Evolutionary conservation across 2,113 vertebrate species (phyloP).

Genomic region (Hemichromis elongatus): DNA sequence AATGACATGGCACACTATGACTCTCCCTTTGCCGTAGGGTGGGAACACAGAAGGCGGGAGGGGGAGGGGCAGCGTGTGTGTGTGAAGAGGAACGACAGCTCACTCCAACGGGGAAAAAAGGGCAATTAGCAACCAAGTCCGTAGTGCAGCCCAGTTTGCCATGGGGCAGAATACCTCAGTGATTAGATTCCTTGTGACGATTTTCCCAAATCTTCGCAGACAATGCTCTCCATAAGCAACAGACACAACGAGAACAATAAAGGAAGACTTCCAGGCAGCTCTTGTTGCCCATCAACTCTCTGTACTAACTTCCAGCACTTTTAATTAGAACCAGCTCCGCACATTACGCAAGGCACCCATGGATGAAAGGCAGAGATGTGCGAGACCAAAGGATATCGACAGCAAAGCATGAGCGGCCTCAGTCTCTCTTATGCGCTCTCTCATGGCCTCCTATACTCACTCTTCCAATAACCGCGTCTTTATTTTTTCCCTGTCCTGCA

Average conservation of each 20-base stretch:
- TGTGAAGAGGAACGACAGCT: constrained; percentile 49
- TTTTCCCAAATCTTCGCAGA: constrained; percentile 44
- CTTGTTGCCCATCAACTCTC: constrained; percentile 6
- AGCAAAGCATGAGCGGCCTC: neutral
- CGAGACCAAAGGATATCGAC: neutral
- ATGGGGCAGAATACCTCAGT: constrained; percentile 43
- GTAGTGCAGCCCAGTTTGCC: constrained; percentile 58
- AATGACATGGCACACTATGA: constrained; percentile 69
- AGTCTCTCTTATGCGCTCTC: neutral
- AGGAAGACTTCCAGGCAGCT: constrained; percentile 6
- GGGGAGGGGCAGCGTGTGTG: neutral
- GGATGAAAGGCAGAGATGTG: neutral
- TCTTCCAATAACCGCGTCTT: neutral
- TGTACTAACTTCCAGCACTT: constrained; percentile 23
- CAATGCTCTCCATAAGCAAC: constrained; percentile 21
- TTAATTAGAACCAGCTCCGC: constrained; percentile 29
- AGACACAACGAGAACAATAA: constrained; percentile 22
- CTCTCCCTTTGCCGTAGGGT: constrained; percentile 53
- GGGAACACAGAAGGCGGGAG: constrained; percentile 42
- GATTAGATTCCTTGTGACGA: constrained; percentile 63
- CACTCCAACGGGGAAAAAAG: constrained; percentile 46
- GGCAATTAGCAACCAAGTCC: constrained; percentile 63
- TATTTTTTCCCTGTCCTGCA: neutral
- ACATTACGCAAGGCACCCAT: neutral
- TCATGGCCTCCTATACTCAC: neutral